Base-by-base conservation (phyloP, 2,888 invertebrate species). In the Rhorus exstirpatorius region DNA sequence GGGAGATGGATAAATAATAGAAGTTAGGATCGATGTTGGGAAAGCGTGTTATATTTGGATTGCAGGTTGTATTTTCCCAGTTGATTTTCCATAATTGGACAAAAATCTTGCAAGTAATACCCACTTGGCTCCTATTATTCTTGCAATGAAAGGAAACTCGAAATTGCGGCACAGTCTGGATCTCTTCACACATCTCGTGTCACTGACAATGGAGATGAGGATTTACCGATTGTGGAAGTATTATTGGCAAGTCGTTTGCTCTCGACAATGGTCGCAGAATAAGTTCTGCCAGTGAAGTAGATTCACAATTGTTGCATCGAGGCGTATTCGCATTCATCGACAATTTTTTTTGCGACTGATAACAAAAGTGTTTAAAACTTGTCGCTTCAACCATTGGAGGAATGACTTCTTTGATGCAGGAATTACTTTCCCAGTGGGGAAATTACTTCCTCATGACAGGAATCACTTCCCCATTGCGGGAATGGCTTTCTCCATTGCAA, bases 1-100 rank as follows among this genome's bases (percentile, higher is more conserved):
- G 35, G 12, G 7, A 53, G 41, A 1, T 7, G 0, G 31, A 21
- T 21, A 8, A 61, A 21, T 21, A n/a, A 61, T 21, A 0, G 21
- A 17, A 41, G 44, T 38, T 51, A 41, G 31, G 49, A 49, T 63
- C 53, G 12, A 74, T 63, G 19, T 12, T 19, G 38, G 31, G 10
- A 63, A n/a, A 24, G 21, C 35, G 14, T 26, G 8, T 51, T 51
- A 31, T 35, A 19, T 10, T 17, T 24, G 21, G 19, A 58, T 55
- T 8, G 14, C 17, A 4, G 14, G 46, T 14, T 19, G 8, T 10
- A 0, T 21, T 17, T 67, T n/a, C 24, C 6, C 24, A 10, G 41
- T 68, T 49, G 35, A 24, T 21, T 74, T 7, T 55, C 41, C 19
- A 17, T 67, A 68, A 77, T 77, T 77, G 76, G 60, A 77, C 26